A percentile compares a stretch with the other conserved stretches of the same genome.
Conservation (phyloP, 2,797 vertebrate genomes). For the Manis crassicaudata region DNA sequence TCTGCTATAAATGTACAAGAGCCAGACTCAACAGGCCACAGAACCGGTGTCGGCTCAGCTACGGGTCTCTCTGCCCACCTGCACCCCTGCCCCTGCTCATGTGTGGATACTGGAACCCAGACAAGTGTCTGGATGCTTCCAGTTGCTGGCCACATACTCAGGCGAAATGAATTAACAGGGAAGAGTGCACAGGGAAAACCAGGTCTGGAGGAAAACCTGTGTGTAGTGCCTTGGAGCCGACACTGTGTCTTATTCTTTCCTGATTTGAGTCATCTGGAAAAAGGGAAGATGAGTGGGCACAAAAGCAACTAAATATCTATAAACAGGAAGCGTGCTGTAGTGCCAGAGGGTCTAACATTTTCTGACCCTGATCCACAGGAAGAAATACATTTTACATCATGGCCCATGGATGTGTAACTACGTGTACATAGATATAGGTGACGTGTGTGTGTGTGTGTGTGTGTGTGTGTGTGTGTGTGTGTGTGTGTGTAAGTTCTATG, state of each 20-base stretch:
- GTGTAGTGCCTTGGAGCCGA: neutral
- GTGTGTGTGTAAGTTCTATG: neutral
- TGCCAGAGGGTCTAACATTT: no score
- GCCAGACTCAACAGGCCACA: neutral
- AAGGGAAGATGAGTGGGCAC: neutral
- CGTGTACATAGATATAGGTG: no score
- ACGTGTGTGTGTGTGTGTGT: no score
- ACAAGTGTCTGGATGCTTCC: neutral
- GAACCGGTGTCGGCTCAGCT: fast-evolving
- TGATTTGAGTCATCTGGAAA: conserved; percentile 1
- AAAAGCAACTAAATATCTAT: neutral
- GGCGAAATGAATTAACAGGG: neutral
- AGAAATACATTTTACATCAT: neutral
- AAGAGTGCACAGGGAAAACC: neutral
- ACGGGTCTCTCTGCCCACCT: neutral
- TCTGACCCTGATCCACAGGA: neutral
- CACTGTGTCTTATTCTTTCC: neutral
- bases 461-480: no score
- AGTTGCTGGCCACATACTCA: neutral
- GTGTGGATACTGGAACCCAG: neutral
- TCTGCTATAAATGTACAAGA: neutral
- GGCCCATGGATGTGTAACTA: neutral
- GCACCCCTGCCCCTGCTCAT: fast-evolving
- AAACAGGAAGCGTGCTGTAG: fast-evolving
- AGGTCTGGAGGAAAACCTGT: neutral